Base-by-base conservation (phyloP, 2,797 vertebrate species). In the Orientallactaga sibirica region DNA sequence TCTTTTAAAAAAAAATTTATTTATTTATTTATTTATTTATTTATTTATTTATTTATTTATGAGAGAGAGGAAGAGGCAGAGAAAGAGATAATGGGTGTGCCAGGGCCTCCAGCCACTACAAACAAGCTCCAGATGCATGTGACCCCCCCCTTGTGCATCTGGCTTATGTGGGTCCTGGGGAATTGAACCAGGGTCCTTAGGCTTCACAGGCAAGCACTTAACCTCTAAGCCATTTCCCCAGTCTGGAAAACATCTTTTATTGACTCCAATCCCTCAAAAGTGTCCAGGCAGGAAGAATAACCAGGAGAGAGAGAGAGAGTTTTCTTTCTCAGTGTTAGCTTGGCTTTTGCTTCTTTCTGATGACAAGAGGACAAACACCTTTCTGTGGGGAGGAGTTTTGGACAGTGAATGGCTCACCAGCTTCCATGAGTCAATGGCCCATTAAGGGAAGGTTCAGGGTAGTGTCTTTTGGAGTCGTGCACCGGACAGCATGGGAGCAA, bases 381-480 rank as follows among this genome's bases (percentile, higher is more conserved):
- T 58, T 43, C 62, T 76, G n/a, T 73, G 14, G 2, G 61, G 12
- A 81, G 66, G 80, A 48, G 37, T 67, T 74, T 24, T 41, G 48
- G 8, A 29, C 33, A 33, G 7, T 24, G 52, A 62, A 8, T 70
- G 20, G 33, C 67, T 25, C 73, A 37, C 37, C 43, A n/a, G 33
- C 22, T 48, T 77, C 73, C 37, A 37, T 66, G 77, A 88, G 48
- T 84, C 25, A 27, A 5, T 48, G 48, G 73, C 20, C 62, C 24
- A 27, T 79, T 48, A 75, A 24, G 67, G n/a, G 71, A 55, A 22
- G 86, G 24, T 76, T 70, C 82, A 52, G 19, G 75, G 20, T 62
- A 94, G 61, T 52, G 80, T 88, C 83, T 67, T 92, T 83, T 58
- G 80, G 66, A 33, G 14, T n/a, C 25, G 29, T 82, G 29, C 48